Evolutionary conservation across 2,888 invertebrate species (phyloP), one percentile per base, ranked within the genome.

Genomic region (Saturnia japonica): DNA sequence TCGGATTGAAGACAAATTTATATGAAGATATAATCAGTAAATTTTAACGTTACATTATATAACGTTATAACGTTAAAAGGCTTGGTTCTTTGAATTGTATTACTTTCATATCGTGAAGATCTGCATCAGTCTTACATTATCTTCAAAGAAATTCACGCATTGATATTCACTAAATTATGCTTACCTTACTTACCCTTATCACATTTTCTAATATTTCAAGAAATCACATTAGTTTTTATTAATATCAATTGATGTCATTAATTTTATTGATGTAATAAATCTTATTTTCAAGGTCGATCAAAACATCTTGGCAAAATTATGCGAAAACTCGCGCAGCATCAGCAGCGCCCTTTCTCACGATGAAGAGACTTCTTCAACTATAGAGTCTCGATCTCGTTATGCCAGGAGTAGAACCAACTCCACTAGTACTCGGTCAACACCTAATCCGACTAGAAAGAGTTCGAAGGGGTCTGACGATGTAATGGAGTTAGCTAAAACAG

Each of bases 401-500:
- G 80, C 78, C 1, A 84, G 88, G 34, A 91, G 88, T 69, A 82
- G 90, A 40, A 84, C 85, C 6, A 89, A 82, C 71, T 90, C 90
- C 1, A 87, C 79, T 16, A 85, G 88, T 67, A 86, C 85, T 2
- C 81, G 87, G 22, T 88, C 88, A 11, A 91, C 90, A 0, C 88
- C 88, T 6, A 89, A 83, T 67, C 86, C 80, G 69, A 88, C 81
- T 1, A 85, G 89, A 73, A 90, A 89, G 71, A 84, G 75, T 71
- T 90, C 90, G 1, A 93, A 90, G 79, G 81, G 81, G 6, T 85
- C 90, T 1, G 94, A 91, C n/a, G 91, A 92, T 22, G 88, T 95
- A 11, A 84, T 89, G 62, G 94, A 94, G 68, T 86, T 95, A 14
- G 93, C 94, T 0, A 95, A 95, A 83, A 94, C 91, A 25, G 94